A percentile compares a stretch with the other conserved stretches of the same genome.
Evolutionary conservation across 2,888 invertebrate species (phyloP).

Genomic region (Augochlorella aurata): DNA sequence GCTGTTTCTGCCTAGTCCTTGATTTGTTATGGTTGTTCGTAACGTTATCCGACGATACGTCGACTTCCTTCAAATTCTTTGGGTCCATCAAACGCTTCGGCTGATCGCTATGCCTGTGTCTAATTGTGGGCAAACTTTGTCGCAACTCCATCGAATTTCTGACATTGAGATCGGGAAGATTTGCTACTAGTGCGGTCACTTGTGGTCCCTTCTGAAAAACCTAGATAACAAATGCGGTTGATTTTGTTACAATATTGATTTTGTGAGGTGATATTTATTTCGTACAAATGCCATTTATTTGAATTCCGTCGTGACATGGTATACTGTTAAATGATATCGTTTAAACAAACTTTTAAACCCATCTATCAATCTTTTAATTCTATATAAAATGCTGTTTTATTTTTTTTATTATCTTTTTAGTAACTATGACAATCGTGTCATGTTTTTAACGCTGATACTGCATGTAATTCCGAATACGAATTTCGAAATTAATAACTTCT

Average conservation of each 20-base stretch:
- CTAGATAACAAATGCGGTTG: slow-evolving; percentile 70
- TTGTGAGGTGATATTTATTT: not conserved
- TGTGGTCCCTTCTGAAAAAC: slow-evolving; percentile 92
- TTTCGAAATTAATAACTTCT: too few species aligned
- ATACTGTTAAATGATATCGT: too few species aligned
- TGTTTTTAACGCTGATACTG: too few species aligned
- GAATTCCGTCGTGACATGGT: not conserved
- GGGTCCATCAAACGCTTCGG: slow-evolving; percentile 61
- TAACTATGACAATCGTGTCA: too few species aligned
- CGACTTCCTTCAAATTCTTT: slow-evolving; percentile 81
- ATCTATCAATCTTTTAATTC: too few species aligned
- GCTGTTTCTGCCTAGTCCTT: slow-evolving; percentile 77
- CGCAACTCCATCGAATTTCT: slow-evolving; percentile 73
- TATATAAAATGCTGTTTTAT: too few species aligned
- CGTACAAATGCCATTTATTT: not conserved
- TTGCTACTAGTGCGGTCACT: slow-evolving; percentile 88
- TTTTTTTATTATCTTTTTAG: too few species aligned
- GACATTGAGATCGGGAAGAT: slow-evolving; percentile 84
- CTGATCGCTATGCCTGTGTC: slow-evolving; percentile 70
- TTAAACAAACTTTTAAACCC: too few species aligned
- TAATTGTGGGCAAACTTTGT: slow-evolving; percentile 75
- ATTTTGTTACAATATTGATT: not conserved
- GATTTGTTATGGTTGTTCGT: slow-evolving; percentile 84
- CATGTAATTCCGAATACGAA: too few species aligned
- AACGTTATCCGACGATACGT: slow-evolving; percentile 83